Percentiles rank a stretch among this genome's conserved stretches.
phyloP scores from a whole-genome alignment of 2,888 invertebrate genomes.

The Ophion ellenae region DNA sequence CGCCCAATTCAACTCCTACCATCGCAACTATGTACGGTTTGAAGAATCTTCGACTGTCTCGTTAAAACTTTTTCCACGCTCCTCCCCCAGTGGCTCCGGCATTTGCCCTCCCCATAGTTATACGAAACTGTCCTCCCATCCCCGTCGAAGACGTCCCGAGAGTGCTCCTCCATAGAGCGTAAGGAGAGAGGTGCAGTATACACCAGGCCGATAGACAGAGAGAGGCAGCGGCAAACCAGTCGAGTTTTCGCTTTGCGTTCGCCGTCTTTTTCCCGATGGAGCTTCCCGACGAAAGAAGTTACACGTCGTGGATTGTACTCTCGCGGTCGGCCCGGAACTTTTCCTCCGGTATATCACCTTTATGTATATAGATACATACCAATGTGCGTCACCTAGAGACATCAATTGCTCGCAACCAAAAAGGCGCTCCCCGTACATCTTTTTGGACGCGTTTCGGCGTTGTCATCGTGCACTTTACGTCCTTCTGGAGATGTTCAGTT shows the following conservation, averaged over 20 bases:
- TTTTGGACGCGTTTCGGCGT: background rate
- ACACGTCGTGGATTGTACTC: conserved; percentile 61
- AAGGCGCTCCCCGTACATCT: background rate
- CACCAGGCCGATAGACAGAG: conserved; percentile 6
- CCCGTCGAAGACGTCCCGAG: conserved; percentile 66
- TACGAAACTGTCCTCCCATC: background rate
- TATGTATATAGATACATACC: background rate
- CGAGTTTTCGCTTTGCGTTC: conserved; percentile 47
- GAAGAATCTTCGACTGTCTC: conserved; percentile 76
- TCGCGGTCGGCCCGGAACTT: conserved; percentile 56
- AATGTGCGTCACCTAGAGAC: background rate
- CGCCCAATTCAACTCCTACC: background rate
- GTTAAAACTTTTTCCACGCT: conserved; percentile 79
- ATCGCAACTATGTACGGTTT: conserved; percentile 19
- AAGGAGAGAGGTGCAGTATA: conserved; percentile 57
- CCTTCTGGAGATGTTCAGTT: background rate
- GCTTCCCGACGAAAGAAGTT: conserved; percentile 60
- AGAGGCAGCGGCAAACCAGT: conserved; percentile 9
- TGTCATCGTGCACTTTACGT: background rate
- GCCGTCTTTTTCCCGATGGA: conserved; percentile 12
- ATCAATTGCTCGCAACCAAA: background rate
- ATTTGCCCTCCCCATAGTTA: conserved; percentile 20
- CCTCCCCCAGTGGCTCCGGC: conserved; percentile 37
- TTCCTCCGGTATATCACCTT: conserved; percentile 23
- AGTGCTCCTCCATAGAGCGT: conserved; percentile 59